Conservation (phyloP, 2,113 vertebrate genomes). For the Hyla sarda region DNA sequence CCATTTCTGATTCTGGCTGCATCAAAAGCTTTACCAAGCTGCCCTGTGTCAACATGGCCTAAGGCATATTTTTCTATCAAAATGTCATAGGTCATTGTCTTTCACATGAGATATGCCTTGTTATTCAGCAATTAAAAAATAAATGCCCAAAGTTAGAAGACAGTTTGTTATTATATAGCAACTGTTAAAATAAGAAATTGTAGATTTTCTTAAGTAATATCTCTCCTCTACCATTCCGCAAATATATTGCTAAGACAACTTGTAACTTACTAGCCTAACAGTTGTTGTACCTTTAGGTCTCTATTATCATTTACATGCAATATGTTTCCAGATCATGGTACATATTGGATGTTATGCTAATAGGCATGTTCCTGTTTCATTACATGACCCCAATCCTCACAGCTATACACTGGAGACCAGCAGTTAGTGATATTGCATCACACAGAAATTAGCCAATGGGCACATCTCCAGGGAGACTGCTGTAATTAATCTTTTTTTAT, state of each 20-base stretch:
- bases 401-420: slow-evolving; percentile 12
- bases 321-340: not conserved
- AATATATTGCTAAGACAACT: not conserved
- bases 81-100: no score
- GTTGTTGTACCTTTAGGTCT: not conserved
- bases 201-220: not conserved
- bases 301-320: not conserved
- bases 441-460: slow-evolving; percentile 48
- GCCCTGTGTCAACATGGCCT: no score
- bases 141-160: no score
- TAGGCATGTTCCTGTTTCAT: slow-evolving; percentile 13
- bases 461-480: slow-evolving; percentile 26
- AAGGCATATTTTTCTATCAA: no score
- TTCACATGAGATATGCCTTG: no score
- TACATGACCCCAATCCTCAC: not conserved
- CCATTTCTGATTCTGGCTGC: no score
- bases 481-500: slow-evolving; percentile 53
- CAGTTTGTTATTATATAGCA: no score
- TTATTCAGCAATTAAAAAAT: no score
- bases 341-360: not conserved
- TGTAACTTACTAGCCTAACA: not conserved
- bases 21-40: no score
- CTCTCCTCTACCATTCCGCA: not conserved
- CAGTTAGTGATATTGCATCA: slow-evolving; percentile 50
- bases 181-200: not conserved